Evolutionary conservation across 1,140 invertebrate genomes (phyloP), one percentile per base, ranked within the genome.

Genomic region (Geopemphigus sp.): DNA sequence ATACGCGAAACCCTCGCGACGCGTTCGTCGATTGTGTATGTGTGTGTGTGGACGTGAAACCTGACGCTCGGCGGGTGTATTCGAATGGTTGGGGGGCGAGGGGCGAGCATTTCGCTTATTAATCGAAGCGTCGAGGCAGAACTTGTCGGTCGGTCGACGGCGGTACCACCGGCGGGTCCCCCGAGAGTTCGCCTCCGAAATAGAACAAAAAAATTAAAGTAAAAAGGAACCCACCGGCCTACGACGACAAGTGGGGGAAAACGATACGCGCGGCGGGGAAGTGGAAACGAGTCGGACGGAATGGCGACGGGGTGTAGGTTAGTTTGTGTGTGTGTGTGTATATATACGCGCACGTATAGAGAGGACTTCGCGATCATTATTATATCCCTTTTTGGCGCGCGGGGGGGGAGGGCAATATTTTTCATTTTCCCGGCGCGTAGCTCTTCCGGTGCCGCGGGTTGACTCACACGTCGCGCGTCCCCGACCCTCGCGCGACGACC

Each of bases 181-280:
- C 53, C 32, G 73, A 57, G 73, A 32, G 19, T 57, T 56, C n/a
- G 56, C 39, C 45, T 50, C 66, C 14, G 32, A 24, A 59, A 76
- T 76, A 59, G 64, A 57, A 76, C 73, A 68, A 76, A 76, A 64
- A 76, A 76, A 76, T 76, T 76, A 76, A 76, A 76, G 73, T 76
- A 57, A 76, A 76, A 76, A 76, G 29, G 66, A 73, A 81, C 47
- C 39, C 66, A 10, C 45, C 6, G 6, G 5, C 45, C 12, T n/a
- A n/a, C 45, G 26, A 19, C 26, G 59, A 19, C 45, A 6, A 24
- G 14, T 1, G 45, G 66, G 45, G 5, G 45, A 61, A 66, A 68
- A 47, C 63, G 64, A 22, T 39, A 39, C 32, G 32, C 32, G 32
- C 32, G 14, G 8, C 22, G 29, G 22, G 64, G 39, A 24, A 19